Evolutionary conservation across 2,888 invertebrate species (phyloP), one percentile per base, ranked within the genome.

Genomic region (Litoditis marina): DNA sequence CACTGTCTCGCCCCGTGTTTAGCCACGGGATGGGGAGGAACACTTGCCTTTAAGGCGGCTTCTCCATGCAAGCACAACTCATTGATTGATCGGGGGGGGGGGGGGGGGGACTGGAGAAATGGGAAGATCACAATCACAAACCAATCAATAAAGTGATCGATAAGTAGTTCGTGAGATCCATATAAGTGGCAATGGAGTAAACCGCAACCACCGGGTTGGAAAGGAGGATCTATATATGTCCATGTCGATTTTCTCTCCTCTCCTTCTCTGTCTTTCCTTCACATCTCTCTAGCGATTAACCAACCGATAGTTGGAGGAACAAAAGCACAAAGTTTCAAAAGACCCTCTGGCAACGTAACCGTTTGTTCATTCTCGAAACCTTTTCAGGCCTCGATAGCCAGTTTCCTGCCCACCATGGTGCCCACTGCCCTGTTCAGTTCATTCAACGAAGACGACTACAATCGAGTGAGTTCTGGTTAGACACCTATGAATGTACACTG

Each of bases 331-430:
- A n/a, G n/a, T n/a, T n/a, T n/a, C n/a, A n/a, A n/a, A n/a, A n/a
- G n/a, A n/a, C n/a, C n/a, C n/a, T n/a, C n/a, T n/a, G n/a, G n/a
- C n/a, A n/a, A n/a, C n/a, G n/a, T n/a, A n/a, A n/a, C n/a, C n/a
- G n/a, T n/a, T n/a, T n/a, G n/a, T n/a, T n/a, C n/a, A n/a, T n/a
- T n/a, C n/a, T n/a, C n/a, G n/a, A n/a, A n/a, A 3, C 34, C 16
- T 32, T 64, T 54, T 58, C 59, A 55, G 63, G 63, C 57, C 25
- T 67, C 49, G 16, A 64, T 69, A 60, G 56, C 68, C n/a, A 64
- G 65, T 49, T 71, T 73, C 64, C 31, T 74, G n/a, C 76, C 74
- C 2, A 71, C 73, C 16, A 76, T 74, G 76, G 73, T 71, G 2
- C 65, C 70, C 2, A 57, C 61, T 2, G 30, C 66, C 0, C 61